A percentile compares a stretch with the other conserved stretches of the same genome.
Conservation (phyloP, 1,140 invertebrate species). For the Psilanteris sp. region DNA sequence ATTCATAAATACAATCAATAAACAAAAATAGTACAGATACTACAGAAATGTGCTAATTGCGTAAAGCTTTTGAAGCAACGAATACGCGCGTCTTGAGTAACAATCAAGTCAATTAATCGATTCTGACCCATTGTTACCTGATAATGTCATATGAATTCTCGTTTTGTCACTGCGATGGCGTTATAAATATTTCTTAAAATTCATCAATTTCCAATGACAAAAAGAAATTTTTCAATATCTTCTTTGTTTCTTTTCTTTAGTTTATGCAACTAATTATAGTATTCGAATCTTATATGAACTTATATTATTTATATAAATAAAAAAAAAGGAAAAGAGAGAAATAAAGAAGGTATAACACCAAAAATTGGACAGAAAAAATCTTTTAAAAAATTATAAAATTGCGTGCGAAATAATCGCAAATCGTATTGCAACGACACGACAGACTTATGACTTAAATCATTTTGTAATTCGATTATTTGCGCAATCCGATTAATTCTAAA, state of each 20-base stretch:
- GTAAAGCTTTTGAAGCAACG: constrained; percentile 27
- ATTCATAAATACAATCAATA: constrained; percentile 8
- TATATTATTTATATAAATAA: neutral
- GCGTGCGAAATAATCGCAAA: constrained; percentile 58
- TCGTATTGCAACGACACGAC: constrained; percentile 23
- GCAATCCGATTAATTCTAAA: constrained; percentile 42
- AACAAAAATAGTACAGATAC: constrained; percentile 4
- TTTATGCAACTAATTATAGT: too few species aligned
- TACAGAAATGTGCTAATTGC: constrained; percentile 18
- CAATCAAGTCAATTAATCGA: constrained; percentile 25
- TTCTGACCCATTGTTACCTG: constrained; percentile 40
- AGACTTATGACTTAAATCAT: constrained; percentile 40
- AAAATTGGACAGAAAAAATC: constrained; percentile 30
- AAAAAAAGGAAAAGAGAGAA: constrained; percentile 23
- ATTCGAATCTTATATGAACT: too few species aligned
- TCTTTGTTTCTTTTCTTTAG: constrained; percentile 17
- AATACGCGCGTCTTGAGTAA: constrained; percentile 31
- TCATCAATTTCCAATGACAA: constrained; percentile 4
- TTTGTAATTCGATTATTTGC: constrained; percentile 59
- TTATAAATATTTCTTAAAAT: constrained; percentile 21
- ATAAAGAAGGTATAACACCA: constrained; percentile 5
- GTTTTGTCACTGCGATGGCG: constrained; percentile 44
- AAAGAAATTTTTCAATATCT: constrained; percentile 1
- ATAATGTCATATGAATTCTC: constrained; percentile 32
- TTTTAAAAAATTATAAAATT: constrained; percentile 22